Conservation (phyloP, 1,140 invertebrate genomes). For the Drosophila erecta region DNA sequence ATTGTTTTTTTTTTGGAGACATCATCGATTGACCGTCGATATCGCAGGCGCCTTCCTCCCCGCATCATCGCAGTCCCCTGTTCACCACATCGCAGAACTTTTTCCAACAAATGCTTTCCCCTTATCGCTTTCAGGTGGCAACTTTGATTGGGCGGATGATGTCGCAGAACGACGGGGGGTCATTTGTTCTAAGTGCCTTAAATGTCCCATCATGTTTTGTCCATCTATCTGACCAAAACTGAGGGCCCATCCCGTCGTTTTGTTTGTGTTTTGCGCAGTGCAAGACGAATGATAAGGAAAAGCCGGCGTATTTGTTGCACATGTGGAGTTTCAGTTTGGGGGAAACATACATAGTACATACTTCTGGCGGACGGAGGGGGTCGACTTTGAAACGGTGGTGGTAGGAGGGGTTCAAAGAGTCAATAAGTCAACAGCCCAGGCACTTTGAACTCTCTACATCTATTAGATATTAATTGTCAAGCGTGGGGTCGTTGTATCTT, state of each 20-base stretch:
- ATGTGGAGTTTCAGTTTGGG: neutral
- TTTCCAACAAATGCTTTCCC: constrained; percentile 30
- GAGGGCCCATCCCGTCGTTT: neutral
- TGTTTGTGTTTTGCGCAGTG: constrained; percentile 57
- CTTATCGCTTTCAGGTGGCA: constrained; percentile 52
- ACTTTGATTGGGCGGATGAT: constrained; percentile 18
- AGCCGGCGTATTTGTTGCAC: constrained; percentile 41
- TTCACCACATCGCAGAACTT: neutral
- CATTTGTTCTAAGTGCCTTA: constrained; percentile 34
- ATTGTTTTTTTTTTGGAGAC: constrained; percentile 1
- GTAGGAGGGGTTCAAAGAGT: neutral
- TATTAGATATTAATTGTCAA: neutral
- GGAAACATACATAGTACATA: neutral
- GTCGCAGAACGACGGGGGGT: constrained; percentile 1
- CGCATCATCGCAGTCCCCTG: neutral
- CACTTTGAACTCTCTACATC: constrained; percentile 2
- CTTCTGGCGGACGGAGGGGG: neutral
- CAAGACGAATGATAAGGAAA: constrained; percentile 51
- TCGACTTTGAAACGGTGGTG: neutral
- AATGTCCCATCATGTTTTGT: constrained; percentile 15
- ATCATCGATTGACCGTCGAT: constrained; percentile 50
- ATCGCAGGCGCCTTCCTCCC: constrained; percentile 18
- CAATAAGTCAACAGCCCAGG: constrained; percentile 21
- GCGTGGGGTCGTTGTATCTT: neutral
- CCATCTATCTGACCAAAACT: constrained; percentile 17